phyloP scores from a whole-genome alignment of 2,113 vertebrate species.

The Tachysurus fulvidraco region DNA sequence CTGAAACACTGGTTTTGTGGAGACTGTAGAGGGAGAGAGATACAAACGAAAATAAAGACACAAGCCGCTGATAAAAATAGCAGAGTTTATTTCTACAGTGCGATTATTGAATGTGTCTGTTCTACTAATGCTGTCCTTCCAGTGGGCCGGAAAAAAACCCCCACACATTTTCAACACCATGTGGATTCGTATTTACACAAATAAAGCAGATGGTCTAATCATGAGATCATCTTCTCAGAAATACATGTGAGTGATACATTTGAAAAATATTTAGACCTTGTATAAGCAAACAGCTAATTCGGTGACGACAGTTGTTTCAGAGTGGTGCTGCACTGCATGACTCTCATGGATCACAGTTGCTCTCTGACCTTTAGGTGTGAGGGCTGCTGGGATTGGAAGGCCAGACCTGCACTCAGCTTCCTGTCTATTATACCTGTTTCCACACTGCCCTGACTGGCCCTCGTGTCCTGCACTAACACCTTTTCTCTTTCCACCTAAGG shows the following conservation, averaged over 20 bases:
- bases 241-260: slow-evolving; percentile 44
- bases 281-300: slow-evolving; percentile 29
- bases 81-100: slow-evolving; percentile 51
- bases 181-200: slow-evolving; percentile 47
- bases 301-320: slow-evolving; percentile 43
- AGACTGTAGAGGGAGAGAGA: slow-evolving; percentile 28
- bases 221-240: slow-evolving; percentile 51
- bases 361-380: slow-evolving; percentile 35
- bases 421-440: slow-evolving; percentile 12
- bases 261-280: slow-evolving; percentile 29
- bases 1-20: slow-evolving; percentile 49
- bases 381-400: slow-evolving; percentile 38
- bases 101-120: slow-evolving; percentile 42
- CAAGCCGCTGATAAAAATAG: slow-evolving; percentile 54
- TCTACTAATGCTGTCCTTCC: slow-evolving; percentile 30
- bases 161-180: slow-evolving; percentile 43
- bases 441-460: not conserved
- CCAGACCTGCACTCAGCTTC: slow-evolving; percentile 14
- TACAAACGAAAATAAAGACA: slow-evolving; percentile 39
- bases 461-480: not conserved
- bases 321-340: slow-evolving; percentile 54
- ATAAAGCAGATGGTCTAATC: slow-evolving; percentile 51
- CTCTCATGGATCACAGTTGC: slow-evolving; percentile 45
- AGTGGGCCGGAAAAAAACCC: slow-evolving; percentile 15
- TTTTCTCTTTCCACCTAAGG: slow-evolving; percentile 69